phyloP scores from a whole-genome alignment of 2,888 invertebrate species.

The Thereva nobilitata region DNA sequence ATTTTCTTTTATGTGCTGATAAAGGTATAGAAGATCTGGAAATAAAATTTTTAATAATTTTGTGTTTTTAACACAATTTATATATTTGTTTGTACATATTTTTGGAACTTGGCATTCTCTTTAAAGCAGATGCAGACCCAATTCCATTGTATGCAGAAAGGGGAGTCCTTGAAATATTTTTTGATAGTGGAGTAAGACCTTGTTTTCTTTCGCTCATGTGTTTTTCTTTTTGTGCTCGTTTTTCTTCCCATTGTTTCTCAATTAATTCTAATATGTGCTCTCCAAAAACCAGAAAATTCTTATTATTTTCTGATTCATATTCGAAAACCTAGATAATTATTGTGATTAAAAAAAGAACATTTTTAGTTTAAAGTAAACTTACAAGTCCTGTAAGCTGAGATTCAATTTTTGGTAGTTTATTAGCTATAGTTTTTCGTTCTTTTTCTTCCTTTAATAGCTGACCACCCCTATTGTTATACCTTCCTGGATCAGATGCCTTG shows the following conservation, averaged over 20 bases:
- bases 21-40: conserved; percentile 32
- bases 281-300: conserved; percentile 67
- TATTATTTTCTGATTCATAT: conserved; percentile 62
- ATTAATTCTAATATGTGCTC: conserved; percentile 66
- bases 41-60: conserved; percentile 9
- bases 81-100: conserved; percentile 3
- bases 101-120: conserved; percentile 48
- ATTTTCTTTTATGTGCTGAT: conserved; percentile 40
- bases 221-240: conserved; percentile 53
- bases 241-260: conserved; percentile 65
- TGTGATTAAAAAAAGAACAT: background rate
- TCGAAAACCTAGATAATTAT: conserved; percentile 50
- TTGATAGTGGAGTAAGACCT: conserved; percentile 47
- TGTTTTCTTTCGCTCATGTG: conserved; percentile 59
- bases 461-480: conserved; percentile 87
- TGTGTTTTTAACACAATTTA: background rate
- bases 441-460: conserved; percentile 84
- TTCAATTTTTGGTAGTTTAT: conserved; percentile 74
- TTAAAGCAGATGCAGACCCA: conserved; percentile 45
- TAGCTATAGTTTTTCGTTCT: conserved; percentile 76
- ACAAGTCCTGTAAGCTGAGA: conserved; percentile 64
- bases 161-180: conserved; percentile 34
- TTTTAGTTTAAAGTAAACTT: background rate
- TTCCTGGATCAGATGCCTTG: conserved; percentile 75
- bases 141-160: conserved; percentile 47